phyloP scores from a whole-genome alignment of 2,797 vertebrate genomes.

The Smutsia gigantea region DNA sequence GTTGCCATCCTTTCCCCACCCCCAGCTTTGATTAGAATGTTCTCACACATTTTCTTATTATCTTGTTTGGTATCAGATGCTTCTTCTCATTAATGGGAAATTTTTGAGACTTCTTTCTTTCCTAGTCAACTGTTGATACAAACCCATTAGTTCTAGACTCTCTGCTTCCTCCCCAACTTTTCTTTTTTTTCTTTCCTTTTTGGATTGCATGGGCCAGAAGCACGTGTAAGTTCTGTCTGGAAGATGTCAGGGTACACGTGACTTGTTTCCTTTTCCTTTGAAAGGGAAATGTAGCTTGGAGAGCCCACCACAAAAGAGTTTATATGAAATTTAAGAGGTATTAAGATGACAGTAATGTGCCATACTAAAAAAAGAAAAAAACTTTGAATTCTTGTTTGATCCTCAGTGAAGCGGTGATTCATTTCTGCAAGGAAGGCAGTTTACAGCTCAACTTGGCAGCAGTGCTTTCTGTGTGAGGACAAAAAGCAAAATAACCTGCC shows the following conservation, averaged over 20 bases:
- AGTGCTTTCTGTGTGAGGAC: not conserved
- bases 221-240: not conserved
- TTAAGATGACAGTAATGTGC: not conserved
- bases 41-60: not conserved
- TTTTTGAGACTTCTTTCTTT: not conserved
- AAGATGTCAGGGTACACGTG: not conserved
- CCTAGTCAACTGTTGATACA: not conserved
- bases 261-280: not conserved
- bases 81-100: not conserved
- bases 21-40: not conserved
- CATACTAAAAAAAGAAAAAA: not conserved
- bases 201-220: not conserved
- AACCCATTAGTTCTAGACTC: not conserved
- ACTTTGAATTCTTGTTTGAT: not conserved
- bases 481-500: slow-evolving; percentile 7
- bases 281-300: not conserved
- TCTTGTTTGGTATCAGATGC: not conserved
- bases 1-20: not conserved
- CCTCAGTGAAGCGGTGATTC: not conserved
- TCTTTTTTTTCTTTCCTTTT: not conserved
- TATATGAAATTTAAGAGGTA: not conserved
- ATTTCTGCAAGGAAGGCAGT: not conserved
- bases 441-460: not conserved
- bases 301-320: not conserved
- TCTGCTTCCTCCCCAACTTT: fast-evolving